Conservation (phyloP, 2,888 invertebrate species). For the Melipona bicolor region DNA sequence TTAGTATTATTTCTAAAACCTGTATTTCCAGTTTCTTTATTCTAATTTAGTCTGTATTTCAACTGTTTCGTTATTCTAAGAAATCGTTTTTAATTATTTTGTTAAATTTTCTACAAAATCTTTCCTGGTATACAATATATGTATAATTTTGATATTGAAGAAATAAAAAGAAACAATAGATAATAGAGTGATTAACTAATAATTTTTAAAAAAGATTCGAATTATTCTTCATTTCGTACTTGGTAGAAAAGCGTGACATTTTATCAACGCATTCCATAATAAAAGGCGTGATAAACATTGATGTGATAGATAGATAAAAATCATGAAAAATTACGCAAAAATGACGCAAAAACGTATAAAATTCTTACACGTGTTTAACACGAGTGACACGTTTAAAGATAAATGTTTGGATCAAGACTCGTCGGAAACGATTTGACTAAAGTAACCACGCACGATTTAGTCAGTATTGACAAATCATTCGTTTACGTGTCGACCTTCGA, state of each 20-base stretch:
- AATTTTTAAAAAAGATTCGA: background rate
- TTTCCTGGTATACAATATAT: background rate
- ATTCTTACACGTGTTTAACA: background rate
- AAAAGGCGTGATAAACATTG: background rate
- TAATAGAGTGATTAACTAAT: background rate
- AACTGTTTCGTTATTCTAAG: background rate
- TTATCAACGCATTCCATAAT: background rate
- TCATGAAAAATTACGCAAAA: background rate
- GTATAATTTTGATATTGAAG: background rate
- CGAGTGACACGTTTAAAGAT: background rate
- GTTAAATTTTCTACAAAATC: background rate
- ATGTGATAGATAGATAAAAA: background rate
- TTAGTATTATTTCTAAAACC: background rate
- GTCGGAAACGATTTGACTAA: background rate
- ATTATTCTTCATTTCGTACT: background rate
- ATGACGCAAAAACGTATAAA: background rate
- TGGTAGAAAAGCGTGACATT: background rate
- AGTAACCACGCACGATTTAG: background rate
- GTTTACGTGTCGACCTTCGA: conserved; percentile 29
- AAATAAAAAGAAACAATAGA: background rate
- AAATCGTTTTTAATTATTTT: background rate
- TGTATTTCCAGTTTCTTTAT: background rate
- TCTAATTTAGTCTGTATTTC: background rate
- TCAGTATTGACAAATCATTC: conserved; percentile 14
- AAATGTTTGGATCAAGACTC: background rate